These are phyloP conservation scores for Apomyelois bistriatella DNA, from an alignment of 2,888 invertebrate species.

Conservation along the genomic window DNA sequence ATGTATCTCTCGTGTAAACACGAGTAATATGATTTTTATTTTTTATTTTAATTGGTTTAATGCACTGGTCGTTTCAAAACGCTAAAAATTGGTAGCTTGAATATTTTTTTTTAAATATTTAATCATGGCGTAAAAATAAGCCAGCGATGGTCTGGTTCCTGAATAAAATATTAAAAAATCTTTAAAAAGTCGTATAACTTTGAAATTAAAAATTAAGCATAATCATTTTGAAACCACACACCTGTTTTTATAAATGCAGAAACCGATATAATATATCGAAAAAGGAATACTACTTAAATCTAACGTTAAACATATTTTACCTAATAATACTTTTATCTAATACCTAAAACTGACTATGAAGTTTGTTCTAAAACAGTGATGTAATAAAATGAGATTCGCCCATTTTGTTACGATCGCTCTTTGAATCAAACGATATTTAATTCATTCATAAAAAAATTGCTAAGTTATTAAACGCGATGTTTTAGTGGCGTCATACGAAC, in stretches of 20 bases:
- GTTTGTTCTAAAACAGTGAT: conserved; percentile 26
- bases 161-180: neutral
- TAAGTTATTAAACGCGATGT: too few relatives aligned
- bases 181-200: conserved; percentile 15
- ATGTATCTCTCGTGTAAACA: too few relatives aligned
- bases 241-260: conserved; percentile 45
- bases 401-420: too few relatives aligned
- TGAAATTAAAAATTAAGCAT: conserved; percentile 8
- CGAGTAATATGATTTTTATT: neutral
- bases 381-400: neutral
- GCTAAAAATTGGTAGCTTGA: too few relatives aligned
- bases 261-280: conserved; percentile 24
- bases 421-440: too few relatives aligned
- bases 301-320: conserved; percentile 41
- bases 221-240: conserved; percentile 38
- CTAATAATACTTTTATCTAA: conserved; percentile 66
- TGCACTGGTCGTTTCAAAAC: too few relatives aligned
- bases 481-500: too few relatives aligned
- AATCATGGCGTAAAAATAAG: too few relatives aligned
- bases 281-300: conserved; percentile 58
- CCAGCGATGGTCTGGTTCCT: too few relatives aligned
- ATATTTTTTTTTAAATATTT: too few relatives aligned
- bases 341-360: conserved; percentile 43
- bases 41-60: neutral
- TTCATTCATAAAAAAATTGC: too few relatives aligned